Evolutionary conservation across 2,113 vertebrate species (phyloP).

Genomic region (Osmerus eperlanus): DNA sequence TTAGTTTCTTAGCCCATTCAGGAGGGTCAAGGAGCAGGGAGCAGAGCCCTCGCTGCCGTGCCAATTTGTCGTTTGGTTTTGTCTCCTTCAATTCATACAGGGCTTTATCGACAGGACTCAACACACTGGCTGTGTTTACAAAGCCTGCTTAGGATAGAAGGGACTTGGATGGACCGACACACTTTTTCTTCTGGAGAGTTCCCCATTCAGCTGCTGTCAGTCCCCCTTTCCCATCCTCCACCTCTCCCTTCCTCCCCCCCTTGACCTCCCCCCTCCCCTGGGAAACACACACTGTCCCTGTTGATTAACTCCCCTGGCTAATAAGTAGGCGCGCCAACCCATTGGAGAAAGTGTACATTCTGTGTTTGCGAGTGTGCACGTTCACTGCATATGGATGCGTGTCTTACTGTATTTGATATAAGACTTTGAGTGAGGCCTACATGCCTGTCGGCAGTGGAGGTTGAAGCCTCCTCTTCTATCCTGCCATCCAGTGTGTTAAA

Average conservation of each 20-base stretch:
- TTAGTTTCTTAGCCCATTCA: slow-evolving; percentile 29
- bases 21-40: slow-evolving; percentile 21
- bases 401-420: no score
- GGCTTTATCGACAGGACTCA: slow-evolving; percentile 9
- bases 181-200: neutral
- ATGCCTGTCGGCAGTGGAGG: no score
- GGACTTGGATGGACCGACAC: neutral
- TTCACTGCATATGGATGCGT: no score
- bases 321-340: no score
- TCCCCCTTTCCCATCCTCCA: neutral
- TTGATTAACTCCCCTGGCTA: slow-evolving; percentile 18
- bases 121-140: no score
- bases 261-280: neutral
- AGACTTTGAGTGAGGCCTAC: no score
- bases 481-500: no score
- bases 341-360: no score
- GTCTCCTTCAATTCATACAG: slow-evolving; percentile 24
- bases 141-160: no score
- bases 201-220: no score
- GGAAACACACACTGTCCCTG: slow-evolving; percentile 14
- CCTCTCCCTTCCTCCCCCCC: neutral
- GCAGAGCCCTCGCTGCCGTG: neutral
- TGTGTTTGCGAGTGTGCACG: no score
- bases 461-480: no score
- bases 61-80: slow-evolving; percentile 24